Base-by-base conservation (phyloP, 2,888 invertebrate species). In the Lysandra bellargus region DNA sequence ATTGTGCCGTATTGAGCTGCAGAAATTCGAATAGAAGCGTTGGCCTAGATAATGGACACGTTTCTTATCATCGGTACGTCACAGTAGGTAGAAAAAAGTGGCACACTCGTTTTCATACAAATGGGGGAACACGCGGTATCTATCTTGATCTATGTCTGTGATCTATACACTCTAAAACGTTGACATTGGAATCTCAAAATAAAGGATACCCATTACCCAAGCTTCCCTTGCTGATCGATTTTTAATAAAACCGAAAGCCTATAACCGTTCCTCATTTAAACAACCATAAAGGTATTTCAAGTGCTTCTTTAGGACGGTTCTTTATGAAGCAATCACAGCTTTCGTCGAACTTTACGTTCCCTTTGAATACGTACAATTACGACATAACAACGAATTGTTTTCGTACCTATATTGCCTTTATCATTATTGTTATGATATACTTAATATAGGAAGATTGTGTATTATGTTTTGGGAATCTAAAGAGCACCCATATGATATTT, bases 351-450 rank as follows among this genome's bases (percentile, higher is more conserved):
- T 91, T 90, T 88, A 89, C 85, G 87, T 85, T 85, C 86, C 85
- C 85, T 87, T 87, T 88, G 88, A 90, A 90, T 89, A 88, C 88
- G 83, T 86, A 87, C 88, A 90, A 90, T 90, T 89, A 90, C 88
- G 87, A 85, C 84, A 85, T 86, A 86, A 89, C 91, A 90, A 89
- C 84, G 84, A 87, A 89, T 90, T 90, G 90, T 89, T 90, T 90
- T 88, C 85, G 82, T 80, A 81, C 30, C 53, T 76, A 76, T 33
- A 76, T 76, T 30, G 57, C 53, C 23, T 69, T 69, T 17, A 33
- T 69, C 69, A 69, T 14, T 1, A 69, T 17, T 17, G 33, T 69
- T 69, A 69, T 69, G 69, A 33, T 14, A 5, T 33, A 33, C 33
- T 33, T 69, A 69, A 30, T 30, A 23, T 23, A 23, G 30, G 1